Evolutionary conservation across 1,140 invertebrate genomes (phyloP).

Genomic region (Conopomorpha cramerella): DNA sequence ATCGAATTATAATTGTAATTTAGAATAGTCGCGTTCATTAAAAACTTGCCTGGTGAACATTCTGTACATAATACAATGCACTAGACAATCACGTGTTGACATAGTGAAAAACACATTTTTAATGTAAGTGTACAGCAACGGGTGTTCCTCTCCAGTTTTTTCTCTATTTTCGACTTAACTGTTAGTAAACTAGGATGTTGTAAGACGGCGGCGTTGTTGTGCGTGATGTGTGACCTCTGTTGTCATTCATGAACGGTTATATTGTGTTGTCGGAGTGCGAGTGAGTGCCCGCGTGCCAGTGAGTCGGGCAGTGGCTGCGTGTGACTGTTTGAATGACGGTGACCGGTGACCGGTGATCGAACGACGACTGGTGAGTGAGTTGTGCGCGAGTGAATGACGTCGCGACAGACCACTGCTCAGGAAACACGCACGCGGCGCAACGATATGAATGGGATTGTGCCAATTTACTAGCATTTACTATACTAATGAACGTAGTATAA

Average conservation of each 20-base stretch:
- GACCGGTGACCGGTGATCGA: slow-evolving; percentile 5
- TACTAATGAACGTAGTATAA: slow-evolving; percentile 47
- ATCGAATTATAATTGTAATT: slow-evolving; percentile 48
- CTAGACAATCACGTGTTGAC: slow-evolving; percentile 22
- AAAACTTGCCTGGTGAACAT: slow-evolving; percentile 24
- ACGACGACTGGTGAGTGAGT: slow-evolving; percentile 6
- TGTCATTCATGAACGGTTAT: no score
- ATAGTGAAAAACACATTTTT: slow-evolving; percentile 28
- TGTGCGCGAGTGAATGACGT: slow-evolving; percentile 2
- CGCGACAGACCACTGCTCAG: slow-evolving; percentile 5
- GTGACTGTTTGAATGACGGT: slow-evolving; percentile 3
- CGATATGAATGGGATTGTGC: slow-evolving; percentile 49
- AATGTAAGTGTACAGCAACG: slow-evolving; percentile 48
- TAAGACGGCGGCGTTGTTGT: no score
- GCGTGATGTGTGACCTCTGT: no score
- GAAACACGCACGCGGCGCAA: no score
- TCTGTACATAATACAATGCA: slow-evolving; percentile 48
- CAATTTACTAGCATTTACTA: no score
- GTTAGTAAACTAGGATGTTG: no score
- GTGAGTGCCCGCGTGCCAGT: slow-evolving; percentile 44
- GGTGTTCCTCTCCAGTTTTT: slow-evolving; percentile 54
- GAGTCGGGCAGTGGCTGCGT: slow-evolving; percentile 20
- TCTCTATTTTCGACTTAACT: no score
- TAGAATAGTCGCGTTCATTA: no score
- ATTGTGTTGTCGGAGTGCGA: no score